Evolutionary conservation across 2,888 invertebrate species (phyloP).

Genomic region (Antheraea assamensis): DNA sequence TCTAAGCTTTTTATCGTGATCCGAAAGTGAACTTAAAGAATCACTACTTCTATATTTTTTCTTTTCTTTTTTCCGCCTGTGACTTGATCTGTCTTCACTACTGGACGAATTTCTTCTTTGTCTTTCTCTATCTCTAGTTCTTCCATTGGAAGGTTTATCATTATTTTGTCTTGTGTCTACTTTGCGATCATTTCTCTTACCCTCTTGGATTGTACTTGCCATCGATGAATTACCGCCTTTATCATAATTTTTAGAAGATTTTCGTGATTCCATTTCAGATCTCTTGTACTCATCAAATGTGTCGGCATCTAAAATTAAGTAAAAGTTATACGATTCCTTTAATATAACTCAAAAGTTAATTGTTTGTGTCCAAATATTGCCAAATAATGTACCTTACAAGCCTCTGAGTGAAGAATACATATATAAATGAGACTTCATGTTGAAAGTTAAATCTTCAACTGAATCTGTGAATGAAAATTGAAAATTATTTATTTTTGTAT

Average conservation of each 20-base stretch:
- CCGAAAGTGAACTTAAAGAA: slow-evolving; percentile 49
- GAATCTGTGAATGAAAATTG: slow-evolving; percentile 52
- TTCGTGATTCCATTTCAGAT: slow-evolving; percentile 57
- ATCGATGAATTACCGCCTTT: slow-evolving; percentile 50
- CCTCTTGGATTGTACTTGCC: slow-evolving; percentile 23
- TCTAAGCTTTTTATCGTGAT: slow-evolving; percentile 45
- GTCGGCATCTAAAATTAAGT: slow-evolving; percentile 81
- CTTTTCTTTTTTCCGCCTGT: slow-evolving; percentile 29
- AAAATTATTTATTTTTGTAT: slow-evolving; percentile 18
- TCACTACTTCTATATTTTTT: slow-evolving; percentile 32
- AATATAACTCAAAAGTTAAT: slow-evolving; percentile 22
- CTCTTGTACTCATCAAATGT: slow-evolving; percentile 87
- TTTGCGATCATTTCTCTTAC: slow-evolving; percentile 29
- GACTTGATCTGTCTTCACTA: slow-evolving; percentile 40
- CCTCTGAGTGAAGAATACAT: slow-evolving; percentile 38
- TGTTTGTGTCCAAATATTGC: slow-evolving; percentile 41
- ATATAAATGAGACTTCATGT: slow-evolving; percentile 44
- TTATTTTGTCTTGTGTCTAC: slow-evolving; percentile 37
- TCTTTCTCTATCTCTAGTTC: slow-evolving; percentile 38
- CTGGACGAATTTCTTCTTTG: slow-evolving; percentile 43
- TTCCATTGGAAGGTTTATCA: slow-evolving; percentile 48
- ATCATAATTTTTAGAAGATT: slow-evolving; percentile 38
- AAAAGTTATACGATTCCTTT: slow-evolving; percentile 18
- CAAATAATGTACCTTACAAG: slow-evolving; percentile 47
- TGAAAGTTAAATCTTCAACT: slow-evolving; percentile 49